Conservation (phyloP, 2,113 vertebrate species). For the Sinocyclocheilus maitianheensis region DNA sequence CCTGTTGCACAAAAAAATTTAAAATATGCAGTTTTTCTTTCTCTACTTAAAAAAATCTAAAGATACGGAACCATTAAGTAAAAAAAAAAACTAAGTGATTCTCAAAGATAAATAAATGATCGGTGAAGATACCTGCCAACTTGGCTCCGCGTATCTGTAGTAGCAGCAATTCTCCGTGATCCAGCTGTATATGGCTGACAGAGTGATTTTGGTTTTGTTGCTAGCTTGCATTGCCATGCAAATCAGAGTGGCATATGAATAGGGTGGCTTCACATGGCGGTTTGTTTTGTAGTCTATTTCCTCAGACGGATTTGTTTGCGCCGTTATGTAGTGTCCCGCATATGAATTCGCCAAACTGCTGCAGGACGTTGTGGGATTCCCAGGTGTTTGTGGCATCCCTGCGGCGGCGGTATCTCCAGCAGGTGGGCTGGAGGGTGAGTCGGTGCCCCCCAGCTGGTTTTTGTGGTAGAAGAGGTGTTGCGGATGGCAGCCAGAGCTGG, state of each 20-base stretch:
- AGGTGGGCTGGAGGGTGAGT: constrained; percentile 80
- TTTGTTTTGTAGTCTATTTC: constrained; percentile 82
- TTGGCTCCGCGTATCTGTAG: constrained; percentile 85
- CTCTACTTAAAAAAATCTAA: background rate
- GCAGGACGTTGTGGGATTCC: constrained; percentile 74
- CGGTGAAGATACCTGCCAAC: constrained; percentile 82
- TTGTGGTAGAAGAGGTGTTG: constrained; percentile 68
- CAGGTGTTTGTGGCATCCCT: constrained; percentile 74
- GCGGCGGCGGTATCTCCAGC: constrained; percentile 80
- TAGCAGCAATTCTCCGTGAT: constrained; percentile 87
- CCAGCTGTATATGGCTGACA: constrained; percentile 86
- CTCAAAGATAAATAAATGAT: constrained; percentile 53
- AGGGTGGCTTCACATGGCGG: constrained; percentile 81
- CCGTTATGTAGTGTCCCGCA: constrained; percentile 55
- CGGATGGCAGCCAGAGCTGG: constrained; percentile 62
- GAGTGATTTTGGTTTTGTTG: constrained; percentile 81
- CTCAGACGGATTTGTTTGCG: constrained; percentile 66
- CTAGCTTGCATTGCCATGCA: constrained; percentile 88
- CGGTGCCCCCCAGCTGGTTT: constrained; percentile 66
- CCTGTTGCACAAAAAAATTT: background rate
- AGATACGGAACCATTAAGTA: background rate
- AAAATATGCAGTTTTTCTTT: background rate
- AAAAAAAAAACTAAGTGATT: background rate
- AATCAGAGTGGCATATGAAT: constrained; percentile 84
- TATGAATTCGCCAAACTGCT: constrained; percentile 63